Base-by-base conservation (phyloP, 2,888 invertebrate species). In the Willowsia nigromaculata region DNA sequence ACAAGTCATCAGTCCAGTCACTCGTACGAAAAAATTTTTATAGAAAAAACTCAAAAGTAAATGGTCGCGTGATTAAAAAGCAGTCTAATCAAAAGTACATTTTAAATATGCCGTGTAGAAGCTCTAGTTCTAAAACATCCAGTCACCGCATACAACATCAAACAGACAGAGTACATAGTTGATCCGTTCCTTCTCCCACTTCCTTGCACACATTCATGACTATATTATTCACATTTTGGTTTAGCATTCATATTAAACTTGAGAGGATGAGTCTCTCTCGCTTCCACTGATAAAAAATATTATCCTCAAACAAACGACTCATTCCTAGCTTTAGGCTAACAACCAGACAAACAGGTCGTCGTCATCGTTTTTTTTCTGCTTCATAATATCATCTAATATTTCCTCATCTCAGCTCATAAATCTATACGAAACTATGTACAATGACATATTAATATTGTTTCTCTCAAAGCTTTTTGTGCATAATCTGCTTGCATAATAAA, bases 321-420 rank as follows among this genome's bases (percentile, higher is more conserved):
- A 18, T 22, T n/a, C 59, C 6, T 4, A 37, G 43, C 43, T 59
- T 59, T 59, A 59, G 27, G 59, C 59, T 27, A 59, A 59, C 59
- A 59, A 59, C 25, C 27, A 59, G 25, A 59, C 7, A 59, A 59
- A 59, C 59, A 59, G 59, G 59, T 59, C 59, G 59, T 59, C 59
- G 53, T 18, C 59, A 22, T 56, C 15, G 25, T 50, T 18, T 4
- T 53, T 18, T 1, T 59, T 59, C n/a, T 53, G 53, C 18, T 37
- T 53, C n/a, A n/a, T 59, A 27, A 59, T 59, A 59, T 59, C 27
- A 27, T 59, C 11, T 59, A n/a, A n/a, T n/a, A 27, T 59, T 59
- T 59, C 59, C 59, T 59, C 59, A 53, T 53, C n/a, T n/a, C n/a
- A n/a, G n/a, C n/a, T n/a, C n/a, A n/a, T 22, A 53, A n/a, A 43